Evolutionary conservation across 2,888 invertebrate genomes (phyloP), one percentile per base, ranked within the genome.

Genomic region (Chrysolina oricalcia): DNA sequence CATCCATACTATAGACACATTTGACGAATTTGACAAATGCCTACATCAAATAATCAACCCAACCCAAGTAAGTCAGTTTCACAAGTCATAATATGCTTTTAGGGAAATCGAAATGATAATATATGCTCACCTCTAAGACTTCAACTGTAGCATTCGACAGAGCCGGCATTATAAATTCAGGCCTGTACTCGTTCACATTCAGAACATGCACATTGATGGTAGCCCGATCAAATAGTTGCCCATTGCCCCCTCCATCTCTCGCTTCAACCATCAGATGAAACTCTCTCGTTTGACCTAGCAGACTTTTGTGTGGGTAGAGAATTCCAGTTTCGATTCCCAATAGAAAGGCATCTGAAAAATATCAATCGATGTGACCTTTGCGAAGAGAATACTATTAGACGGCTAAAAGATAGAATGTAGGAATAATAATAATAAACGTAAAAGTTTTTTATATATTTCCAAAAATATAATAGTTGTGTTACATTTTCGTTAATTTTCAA

Each of bases 111-210:
- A 50, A n/a, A 40, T 21, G 35, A 53, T 70, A 35, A 66, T n/a
- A 1, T 67, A 15, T n/a, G 83, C 86, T 86, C 89, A 96, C 96
- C 90, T 97, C 97, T 0, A 96, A 93, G 81, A 97, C 93, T 87
- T 94, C 93, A 17, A 97, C 92, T 41, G 94, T 95, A 4, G 94
- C 91, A 87, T 95, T 94, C 0, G 93, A 92, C 0, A 92, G 87
- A 1, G 94, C 92, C 0, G 97, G 97, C 85, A 93, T 92, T 9
- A 95, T 91, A 87, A 97, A 97, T 73, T 92, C 91, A 0, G 97
- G 98, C 64, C 94, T 93, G 85, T 96, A 93, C 81, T 95, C 93
- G 89, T 97, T 97, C 0, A 96, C 94, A 75, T 94, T 93, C 21
- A 94, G 90, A 43, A 96, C 94, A 59, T 92, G 91, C 70, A 98